Conservation (phyloP, 2,797 vertebrate genomes). For the Phoebastria nigripes region DNA sequence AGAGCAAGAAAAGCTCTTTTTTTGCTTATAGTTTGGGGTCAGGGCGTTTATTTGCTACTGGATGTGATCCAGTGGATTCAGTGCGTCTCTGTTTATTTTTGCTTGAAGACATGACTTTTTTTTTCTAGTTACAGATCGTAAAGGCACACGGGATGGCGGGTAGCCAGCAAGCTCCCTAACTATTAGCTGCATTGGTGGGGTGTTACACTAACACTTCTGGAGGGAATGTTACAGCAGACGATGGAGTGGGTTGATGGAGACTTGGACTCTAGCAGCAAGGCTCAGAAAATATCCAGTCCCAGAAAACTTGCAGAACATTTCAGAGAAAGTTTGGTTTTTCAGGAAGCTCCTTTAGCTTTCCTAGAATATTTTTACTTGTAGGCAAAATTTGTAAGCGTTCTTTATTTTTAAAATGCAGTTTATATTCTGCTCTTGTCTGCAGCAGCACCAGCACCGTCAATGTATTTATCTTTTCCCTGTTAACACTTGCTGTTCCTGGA, state of each 20-base stretch:
- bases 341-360: slow-evolving; percentile 36
- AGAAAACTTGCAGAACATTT: slow-evolving; percentile 26
- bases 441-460: not conserved
- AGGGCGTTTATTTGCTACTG: slow-evolving; percentile 45
- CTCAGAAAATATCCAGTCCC: slow-evolving; percentile 12
- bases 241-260: not conserved
- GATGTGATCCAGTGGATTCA: slow-evolving; percentile 38
- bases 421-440: slow-evolving; percentile 50
- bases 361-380: slow-evolving; percentile 23
- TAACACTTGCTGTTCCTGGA: slow-evolving; percentile 43
- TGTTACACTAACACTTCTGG: not conserved
- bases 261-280: not conserved
- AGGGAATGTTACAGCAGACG: not conserved
- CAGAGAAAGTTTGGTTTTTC: slow-evolving; percentile 5
- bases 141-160: not conserved
- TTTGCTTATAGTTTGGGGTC: not conserved
- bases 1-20: not conserved
- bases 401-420: slow-evolving; percentile 29
- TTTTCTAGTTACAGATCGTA: not conserved
- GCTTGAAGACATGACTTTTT: not conserved
- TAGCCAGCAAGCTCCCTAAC: not conserved
- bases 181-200: not conserved
- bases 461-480: slow-evolving; percentile 43
- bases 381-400: slow-evolving; percentile 50
- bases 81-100: not conserved